Evolutionary conservation across 2,797 vertebrate genomes (phyloP).

Genomic region (Paguma larvata): DNA sequence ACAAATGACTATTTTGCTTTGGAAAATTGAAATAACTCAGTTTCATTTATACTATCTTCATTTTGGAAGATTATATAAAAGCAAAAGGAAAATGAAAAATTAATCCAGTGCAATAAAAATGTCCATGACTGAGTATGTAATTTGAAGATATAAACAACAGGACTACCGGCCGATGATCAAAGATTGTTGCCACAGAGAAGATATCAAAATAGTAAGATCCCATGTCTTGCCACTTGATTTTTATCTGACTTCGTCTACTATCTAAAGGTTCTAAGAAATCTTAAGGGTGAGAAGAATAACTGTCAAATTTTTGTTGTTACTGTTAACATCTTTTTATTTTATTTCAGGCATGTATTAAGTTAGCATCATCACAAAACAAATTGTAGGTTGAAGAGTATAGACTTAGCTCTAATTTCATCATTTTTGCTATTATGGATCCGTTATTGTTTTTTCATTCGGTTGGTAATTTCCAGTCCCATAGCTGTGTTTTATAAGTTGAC

Average conservation of each 20-base stretch:
- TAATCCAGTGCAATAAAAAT: slow-evolving; percentile 42
- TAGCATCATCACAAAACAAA: background rate
- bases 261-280: background rate
- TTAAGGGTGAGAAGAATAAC: background rate
- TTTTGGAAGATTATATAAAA: slow-evolving; percentile 55
- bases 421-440: background rate
- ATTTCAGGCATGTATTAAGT: background rate
- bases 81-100: background rate
- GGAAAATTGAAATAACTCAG: background rate
- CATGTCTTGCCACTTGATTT: background rate
- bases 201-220: background rate
- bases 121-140: background rate
- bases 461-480: slow-evolving; percentile 45
- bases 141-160: background rate
- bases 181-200: background rate
- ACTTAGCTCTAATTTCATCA: background rate
- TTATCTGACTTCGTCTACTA: background rate
- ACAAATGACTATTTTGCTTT: background rate
- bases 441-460: background rate
- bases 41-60: slow-evolving; percentile 21
- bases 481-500: background rate
- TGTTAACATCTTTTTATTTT: slow-evolving; percentile 29
- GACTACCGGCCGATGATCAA: background rate
- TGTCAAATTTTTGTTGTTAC: background rate
- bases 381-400: background rate